Base-by-base conservation (phyloP, 2,888 invertebrate genomes). In the Agrotis clavis region DNA sequence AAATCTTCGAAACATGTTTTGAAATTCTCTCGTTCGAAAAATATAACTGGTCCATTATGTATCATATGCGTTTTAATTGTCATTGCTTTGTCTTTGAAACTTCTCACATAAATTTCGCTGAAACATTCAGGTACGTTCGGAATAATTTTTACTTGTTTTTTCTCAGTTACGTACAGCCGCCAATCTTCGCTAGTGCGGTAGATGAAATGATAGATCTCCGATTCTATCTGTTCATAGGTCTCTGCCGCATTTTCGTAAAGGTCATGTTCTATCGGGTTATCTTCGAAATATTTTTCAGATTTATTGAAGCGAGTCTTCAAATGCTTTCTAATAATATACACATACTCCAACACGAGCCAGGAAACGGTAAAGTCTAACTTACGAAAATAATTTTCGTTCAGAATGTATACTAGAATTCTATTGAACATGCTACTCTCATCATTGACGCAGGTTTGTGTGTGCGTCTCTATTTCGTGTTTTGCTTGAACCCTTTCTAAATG, bases 281-380 rank as follows among this genome's bases (percentile, higher is more conserved):
- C 19, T 0, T 21, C 4, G 7, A 70, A 57, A 57, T 19, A 30
- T 13, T 30, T 14, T 18, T 54, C 16, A 9, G 13, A 7, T 35
- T 66, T 50, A 13, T 72, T 51, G 0, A 76, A 69, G 50, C 76
- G 67, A 56, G 67, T 25, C 21, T 45, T 35, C 48, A 82, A 64
- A 59, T 71, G 64, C 2, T 60, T 48, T 67, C 71, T 77, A 16
- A 82, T 48, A n/a, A 73, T 16, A 60, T 71, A 48, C 16, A 81
- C 21, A 25, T 81, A 67, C 16, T 81, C 72, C 9, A 82, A 65
- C n/a, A 82, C 60, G 11, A 81, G 54, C 11, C 69, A 63, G 16
- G 77, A 53, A 2, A 82, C 62, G 50, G 62, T 71, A 53, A 70
- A 77, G 60, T 82, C 82, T 35, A 82, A 14, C 25, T 81, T 81